Evolutionary conservation across 2,888 invertebrate genomes (phyloP).

Genomic region (Drosophila helvetica): DNA sequence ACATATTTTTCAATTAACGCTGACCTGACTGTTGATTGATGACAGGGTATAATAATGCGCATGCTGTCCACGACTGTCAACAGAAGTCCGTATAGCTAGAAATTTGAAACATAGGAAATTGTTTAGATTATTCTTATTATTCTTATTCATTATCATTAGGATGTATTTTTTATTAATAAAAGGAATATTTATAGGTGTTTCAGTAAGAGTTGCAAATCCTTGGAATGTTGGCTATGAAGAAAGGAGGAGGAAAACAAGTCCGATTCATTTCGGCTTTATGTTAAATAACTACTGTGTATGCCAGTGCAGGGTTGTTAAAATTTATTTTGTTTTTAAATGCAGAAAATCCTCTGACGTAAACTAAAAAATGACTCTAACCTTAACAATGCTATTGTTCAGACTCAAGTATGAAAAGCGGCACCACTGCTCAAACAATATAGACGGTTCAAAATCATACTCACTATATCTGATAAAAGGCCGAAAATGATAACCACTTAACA

Average conservation of each 20-base stretch:
- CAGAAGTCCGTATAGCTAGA: no score
- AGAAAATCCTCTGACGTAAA: neutral
- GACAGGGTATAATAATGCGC: constrained; percentile 43
- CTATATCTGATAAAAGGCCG: neutral
- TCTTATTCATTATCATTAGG: no score
- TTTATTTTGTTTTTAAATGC: neutral
- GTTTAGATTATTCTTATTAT: no score
- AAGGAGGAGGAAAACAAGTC: neutral
- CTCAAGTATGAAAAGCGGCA: neutral
- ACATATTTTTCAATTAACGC: constrained; percentile 34
- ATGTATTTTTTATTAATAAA: no score
- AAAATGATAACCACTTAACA: neutral
- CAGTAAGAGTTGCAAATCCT: no score
- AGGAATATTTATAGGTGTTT: no score
- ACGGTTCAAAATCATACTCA: neutral
- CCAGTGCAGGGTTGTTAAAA: neutral
- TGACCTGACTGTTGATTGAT: constrained; percentile 17
- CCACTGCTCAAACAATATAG: neutral
- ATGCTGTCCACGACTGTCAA: constrained; percentile 21
- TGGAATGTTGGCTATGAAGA: no score
- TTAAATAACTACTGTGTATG: no score
- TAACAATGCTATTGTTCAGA: neutral
- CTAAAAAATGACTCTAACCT: neutral
- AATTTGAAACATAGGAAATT: no score
- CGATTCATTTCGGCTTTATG: no score